Base-by-base conservation (phyloP, 2,797 vertebrate genomes). In the Parotocinclus haroldoi region DNA sequence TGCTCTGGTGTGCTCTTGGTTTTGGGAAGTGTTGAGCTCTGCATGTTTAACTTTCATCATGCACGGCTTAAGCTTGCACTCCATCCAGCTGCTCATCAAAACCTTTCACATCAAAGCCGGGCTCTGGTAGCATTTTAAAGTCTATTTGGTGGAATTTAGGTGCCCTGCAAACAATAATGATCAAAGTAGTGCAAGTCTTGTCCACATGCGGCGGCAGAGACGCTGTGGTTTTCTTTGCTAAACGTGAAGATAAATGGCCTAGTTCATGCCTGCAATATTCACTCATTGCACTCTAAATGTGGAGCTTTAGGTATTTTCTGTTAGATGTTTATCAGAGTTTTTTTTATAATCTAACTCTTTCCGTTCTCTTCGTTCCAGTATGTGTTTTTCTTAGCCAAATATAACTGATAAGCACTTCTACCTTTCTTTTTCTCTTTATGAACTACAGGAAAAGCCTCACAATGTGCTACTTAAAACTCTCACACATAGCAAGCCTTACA, bases 31-130 rank as follows among this genome's bases (percentile, higher is more conserved):
- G 66, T 71, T 74, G 64, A 72, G 63, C 68, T 69, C 52, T 53
- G 68, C 69, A 64, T 74, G 66, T 64, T 72, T 52, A 50, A 65
- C 77, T 79, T 79, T 79, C 74, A 79, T 79, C 74, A 79, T 58
- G 59, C 66, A 3, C 46, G 42, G 62, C 71, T 67, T 73, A 71
- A 68, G 75, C 66, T 65, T 58, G n/a, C 19, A 49, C 46, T 42
- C 42, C 63, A 71, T 74, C 60, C 71, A 79, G 76, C 71, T 76
- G 74, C 76, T 78, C 76, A 79, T 79, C 78, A 77, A 73, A 73
- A 71, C 50, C 68, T 72, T 69, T 63, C 53, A 76, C 69, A 78
- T 80, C 76, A 80, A 80, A 80, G 73, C 10, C 10, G 12, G 14
- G 40, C 66, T 73, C 64, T 73, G 76, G 58, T 68, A 59, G 42